Conservation (phyloP, 2,888 invertebrate genomes). For the Ennomos fuscantarius region DNA sequence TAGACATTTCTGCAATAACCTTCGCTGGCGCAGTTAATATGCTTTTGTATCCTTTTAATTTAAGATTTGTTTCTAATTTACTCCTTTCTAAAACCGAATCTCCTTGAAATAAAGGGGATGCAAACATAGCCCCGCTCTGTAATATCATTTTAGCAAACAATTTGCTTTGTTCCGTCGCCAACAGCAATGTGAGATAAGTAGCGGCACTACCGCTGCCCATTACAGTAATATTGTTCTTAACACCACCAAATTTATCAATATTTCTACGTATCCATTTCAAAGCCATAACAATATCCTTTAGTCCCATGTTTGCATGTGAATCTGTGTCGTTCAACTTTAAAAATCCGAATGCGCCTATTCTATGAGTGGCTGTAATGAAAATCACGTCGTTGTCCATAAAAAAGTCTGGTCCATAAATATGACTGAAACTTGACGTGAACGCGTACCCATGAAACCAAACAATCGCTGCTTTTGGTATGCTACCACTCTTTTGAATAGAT, state of each 20-base stretch:
- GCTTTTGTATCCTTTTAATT: slow-evolving; percentile 44
- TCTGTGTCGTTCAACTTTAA: slow-evolving; percentile 66
- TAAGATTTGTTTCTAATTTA: slow-evolving; percentile 56
- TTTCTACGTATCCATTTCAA: slow-evolving; percentile 75
- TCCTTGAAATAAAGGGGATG: slow-evolving; percentile 68
- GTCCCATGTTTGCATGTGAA: slow-evolving; percentile 71
- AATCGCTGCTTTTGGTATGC: slow-evolving; percentile 57
- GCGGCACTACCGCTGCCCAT: slow-evolving; percentile 75
- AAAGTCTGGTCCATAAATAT: slow-evolving; percentile 74
- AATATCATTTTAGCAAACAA: slow-evolving; percentile 74
- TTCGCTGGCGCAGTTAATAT: slow-evolving; percentile 53
- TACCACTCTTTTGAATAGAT: slow-evolving; percentile 54
- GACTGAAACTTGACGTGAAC: slow-evolving; percentile 74
- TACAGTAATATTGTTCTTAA: slow-evolving; percentile 65
- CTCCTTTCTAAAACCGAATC: slow-evolving; percentile 54
- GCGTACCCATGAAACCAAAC: slow-evolving; percentile 79
- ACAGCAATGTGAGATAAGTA: slow-evolving; percentile 64
- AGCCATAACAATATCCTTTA: slow-evolving; percentile 74
- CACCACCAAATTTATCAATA: slow-evolving; percentile 67
- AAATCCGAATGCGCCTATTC: slow-evolving; percentile 76
- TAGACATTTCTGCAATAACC: slow-evolving; percentile 59
- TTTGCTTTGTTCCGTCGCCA: slow-evolving; percentile 63
- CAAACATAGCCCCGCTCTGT: slow-evolving; percentile 73
- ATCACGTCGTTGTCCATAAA: slow-evolving; percentile 71
- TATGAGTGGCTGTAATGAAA: slow-evolving; percentile 67